These are phyloP conservation scores for Borostomias antarcticus DNA, from an alignment of 2,797 vertebrate genomes.

Conservation along the genomic window DNA sequence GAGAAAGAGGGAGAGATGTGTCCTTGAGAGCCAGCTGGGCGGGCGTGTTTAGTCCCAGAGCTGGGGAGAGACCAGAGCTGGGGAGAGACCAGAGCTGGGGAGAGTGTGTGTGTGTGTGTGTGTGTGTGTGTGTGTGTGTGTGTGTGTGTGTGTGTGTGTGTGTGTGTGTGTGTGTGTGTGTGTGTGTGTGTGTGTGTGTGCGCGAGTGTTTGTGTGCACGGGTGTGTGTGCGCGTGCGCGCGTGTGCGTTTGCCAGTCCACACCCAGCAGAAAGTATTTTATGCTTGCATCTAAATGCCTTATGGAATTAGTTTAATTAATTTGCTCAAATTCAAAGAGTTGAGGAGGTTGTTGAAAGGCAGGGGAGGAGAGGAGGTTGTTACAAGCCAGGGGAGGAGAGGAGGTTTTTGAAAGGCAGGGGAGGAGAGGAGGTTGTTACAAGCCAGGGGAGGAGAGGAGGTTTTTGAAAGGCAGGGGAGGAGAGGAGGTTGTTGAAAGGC, in stretches of 20 bases:
- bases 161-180: background rate
- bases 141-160: constrained; percentile 20
- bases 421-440: too few species aligned
- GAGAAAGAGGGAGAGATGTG: background rate
- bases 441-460: too few species aligned
- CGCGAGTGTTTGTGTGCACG: background rate
- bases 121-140: constrained; percentile 9
- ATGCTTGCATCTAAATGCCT: background rate
- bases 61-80: constrained; percentile 34
- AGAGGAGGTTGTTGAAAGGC: too few species aligned
- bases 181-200: background rate
- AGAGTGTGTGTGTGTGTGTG: constrained; percentile 7
- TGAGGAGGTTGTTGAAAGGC: constrained; percentile 1
- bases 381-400: too few species aligned
- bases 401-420: too few species aligned
- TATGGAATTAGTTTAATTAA: constrained; percentile 3
- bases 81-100: constrained; percentile 30
- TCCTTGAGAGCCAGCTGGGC: constrained; percentile 36
- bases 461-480: too few species aligned
- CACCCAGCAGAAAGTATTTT: background rate
- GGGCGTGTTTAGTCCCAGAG: constrained; percentile 40
- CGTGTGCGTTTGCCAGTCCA: too few species aligned
- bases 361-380: background rate
- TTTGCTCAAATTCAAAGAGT: constrained; percentile 25
- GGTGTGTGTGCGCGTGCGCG: too few species aligned